Percentiles rank a stretch among this genome's conserved stretches.
These are phyloP conservation scores for Hyles euphorbiae DNA, from an alignment of 1,140 invertebrate species.

Conservation along the genomic window DNA sequence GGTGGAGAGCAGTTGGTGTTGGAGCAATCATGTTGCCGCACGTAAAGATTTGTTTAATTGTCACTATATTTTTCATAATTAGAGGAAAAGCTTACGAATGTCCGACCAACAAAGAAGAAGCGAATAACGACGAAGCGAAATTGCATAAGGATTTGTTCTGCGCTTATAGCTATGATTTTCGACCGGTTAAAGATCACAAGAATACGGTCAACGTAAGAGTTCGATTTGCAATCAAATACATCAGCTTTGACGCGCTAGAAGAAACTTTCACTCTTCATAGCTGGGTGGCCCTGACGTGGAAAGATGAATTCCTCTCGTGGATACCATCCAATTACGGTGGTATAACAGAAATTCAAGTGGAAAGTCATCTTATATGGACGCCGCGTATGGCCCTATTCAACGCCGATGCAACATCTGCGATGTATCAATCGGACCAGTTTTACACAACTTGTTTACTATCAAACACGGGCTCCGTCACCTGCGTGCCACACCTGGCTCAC, in stretches of 20 bases:
- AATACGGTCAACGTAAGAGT: constrained; percentile 48
- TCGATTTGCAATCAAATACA: constrained; percentile 57
- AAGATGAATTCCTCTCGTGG: constrained; percentile 59
- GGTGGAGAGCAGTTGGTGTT: constrained; percentile 4
- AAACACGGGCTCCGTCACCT: constrained; percentile 59
- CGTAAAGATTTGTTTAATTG: constrained; percentile 2
- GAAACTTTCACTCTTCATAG: constrained; percentile 62
- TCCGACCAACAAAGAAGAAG: constrained; percentile 23
- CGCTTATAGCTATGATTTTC: constrained; percentile 42
- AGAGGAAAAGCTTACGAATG: constrained; percentile 18
- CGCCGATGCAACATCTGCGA: constrained; percentile 35
- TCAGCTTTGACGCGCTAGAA: constrained; percentile 55
- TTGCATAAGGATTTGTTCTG: constrained; percentile 49
- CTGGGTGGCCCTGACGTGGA: constrained; percentile 59
- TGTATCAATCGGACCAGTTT: constrained; percentile 46
- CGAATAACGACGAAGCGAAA: constrained; percentile 43
- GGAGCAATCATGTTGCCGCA: constrained; percentile 9
- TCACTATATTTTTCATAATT: neutral
- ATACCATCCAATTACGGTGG: constrained; percentile 48
- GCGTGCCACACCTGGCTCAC: constrained; percentile 69
- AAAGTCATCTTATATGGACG: constrained; percentile 58
- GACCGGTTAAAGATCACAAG: constrained; percentile 56
- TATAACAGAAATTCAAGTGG: constrained; percentile 52
- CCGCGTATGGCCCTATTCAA: constrained; percentile 59
- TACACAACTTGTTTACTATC: constrained; percentile 62